phyloP scores from a whole-genome alignment of 2,888 invertebrate genomes.

The Allolobophora icterica region DNA sequence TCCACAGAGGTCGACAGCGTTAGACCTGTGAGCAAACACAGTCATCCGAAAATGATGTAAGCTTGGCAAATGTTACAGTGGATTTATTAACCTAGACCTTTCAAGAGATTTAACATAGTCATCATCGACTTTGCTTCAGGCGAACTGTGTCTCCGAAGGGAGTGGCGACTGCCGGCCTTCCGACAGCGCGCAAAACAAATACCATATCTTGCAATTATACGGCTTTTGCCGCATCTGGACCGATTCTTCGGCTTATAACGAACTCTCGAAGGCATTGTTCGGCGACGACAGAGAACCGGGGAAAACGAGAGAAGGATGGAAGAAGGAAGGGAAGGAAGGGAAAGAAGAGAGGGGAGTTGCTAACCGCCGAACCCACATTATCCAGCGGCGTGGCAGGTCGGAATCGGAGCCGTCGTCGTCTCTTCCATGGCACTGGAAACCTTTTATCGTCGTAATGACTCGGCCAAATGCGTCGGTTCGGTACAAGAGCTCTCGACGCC shows the following conservation, averaged over 20 bases:
- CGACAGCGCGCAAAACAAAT: background rate
- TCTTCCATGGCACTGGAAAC: background rate
- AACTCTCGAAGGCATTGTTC: slow-evolving; percentile 2
- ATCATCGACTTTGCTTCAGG: slow-evolving; percentile 7
- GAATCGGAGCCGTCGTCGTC: background rate
- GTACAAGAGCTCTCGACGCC: slow-evolving; percentile 21
- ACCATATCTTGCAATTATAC: slow-evolving; percentile 17
- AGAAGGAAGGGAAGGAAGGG: background rate
- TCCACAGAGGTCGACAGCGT: background rate
- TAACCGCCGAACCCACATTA: background rate
- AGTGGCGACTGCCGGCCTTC: background rate
- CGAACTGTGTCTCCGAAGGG: background rate
- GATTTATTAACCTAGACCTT: background rate
- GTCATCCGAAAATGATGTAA: background rate
- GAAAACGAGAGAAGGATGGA: background rate
- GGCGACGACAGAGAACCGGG: background rate
- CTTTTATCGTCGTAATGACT: slow-evolving; percentile 27
- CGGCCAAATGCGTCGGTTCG: slow-evolving; percentile 18
- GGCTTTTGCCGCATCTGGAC: slow-evolving; percentile 8
- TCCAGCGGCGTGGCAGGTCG: background rate
- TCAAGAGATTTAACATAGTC: background rate
- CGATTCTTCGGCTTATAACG: background rate
- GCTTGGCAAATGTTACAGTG: background rate
- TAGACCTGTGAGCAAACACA: background rate
- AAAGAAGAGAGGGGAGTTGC: background rate